Evolutionary conservation across 2,113 vertebrate species (phyloP), one percentile per base, ranked within the genome.

Genomic region (Gasterosteus aculeatus): DNA sequence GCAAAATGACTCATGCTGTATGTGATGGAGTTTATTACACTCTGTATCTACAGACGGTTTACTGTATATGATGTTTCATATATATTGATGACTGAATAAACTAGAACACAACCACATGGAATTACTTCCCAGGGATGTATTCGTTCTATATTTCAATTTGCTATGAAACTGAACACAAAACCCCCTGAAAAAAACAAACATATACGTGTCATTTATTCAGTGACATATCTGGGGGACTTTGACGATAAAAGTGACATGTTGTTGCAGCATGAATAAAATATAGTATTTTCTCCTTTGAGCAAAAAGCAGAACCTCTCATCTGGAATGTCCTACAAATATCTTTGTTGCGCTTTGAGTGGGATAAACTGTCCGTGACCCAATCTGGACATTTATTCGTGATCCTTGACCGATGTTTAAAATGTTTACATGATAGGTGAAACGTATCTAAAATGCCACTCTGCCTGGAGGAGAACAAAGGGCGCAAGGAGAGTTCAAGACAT

Each of bases 201-300:
- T 53, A 63, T 10, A 60, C 46, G 60, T 83, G 63, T 84, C 69
- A 88, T 76, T 87, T 83, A 85, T 90, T 89, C 66, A 90, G 72
- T 42, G 39, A 39, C 22, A 75, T 72, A 75, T 69, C 69, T 59
- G 70, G 62, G 11, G 2, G 26, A 10, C 2, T 74, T 69, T 31
- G 63, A 86, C 80, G 81, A 65, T 35, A 16, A 78, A 61, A 66
- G 77, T 4, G 8, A 77, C 78, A 80, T 64, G 75, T 26, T 67
- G 42, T 62, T 78, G 61, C 44, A 51, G 22, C 71, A 86, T 83
- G 47, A 91, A 86, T 87, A 77, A 89, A 85, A 85, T 14, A 90
- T 85, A 3, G 44, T 76, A 38, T 80, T 66, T 82, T 82, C 73
- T 41, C 80, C 64, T 3, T 47, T 0, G 33, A 72, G 67, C 38